Evolutionary conservation across 2,113 vertebrate genomes (phyloP), one percentile per base, ranked within the genome.

Genomic region (Caracal caracal): DNA sequence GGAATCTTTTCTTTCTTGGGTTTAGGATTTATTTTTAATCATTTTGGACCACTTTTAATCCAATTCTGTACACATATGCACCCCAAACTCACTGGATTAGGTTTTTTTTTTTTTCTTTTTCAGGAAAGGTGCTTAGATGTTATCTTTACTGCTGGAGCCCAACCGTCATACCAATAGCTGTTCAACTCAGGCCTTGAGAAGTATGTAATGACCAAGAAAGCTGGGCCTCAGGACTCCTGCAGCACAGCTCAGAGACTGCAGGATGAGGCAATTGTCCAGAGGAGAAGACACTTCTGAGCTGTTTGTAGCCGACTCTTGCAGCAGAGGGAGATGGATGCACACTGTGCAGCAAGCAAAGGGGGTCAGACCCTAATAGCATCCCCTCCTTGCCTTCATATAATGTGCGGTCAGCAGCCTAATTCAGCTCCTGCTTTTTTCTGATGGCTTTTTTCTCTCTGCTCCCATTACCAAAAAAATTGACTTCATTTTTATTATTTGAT

Each of bases 1-100:
- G 2, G 3, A 30, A 51, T 73, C 47, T 53, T 83, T 63, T 66
- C 17, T 12, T 89, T 80, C 40, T 63, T n/a, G 47, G 26, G 47
- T 61, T 61, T 71, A 83, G 26, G 30, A 56, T 87, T 88, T 90
- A 59, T 56, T 80, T 94, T 94, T 63, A 51, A 33, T 94, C 33
- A 79, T 88, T 83, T 79, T 90, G 7, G 86, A 78, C 12, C 51
- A 78, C 6, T 78, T 70, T 95, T 70, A 70, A 33, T 40, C 17
- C 2, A 71, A n/a, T 88, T 35, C 30, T 75, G 71, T 75, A 19
- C 4, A 47, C 24, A 28, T 33, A 68, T 26, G 43, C 24, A 28
- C 13, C 37, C 71, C 24, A 51, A 90, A 24, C 24, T 71, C 5
- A 30, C 28, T 12, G 10, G 35, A 4, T 76, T 95, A 76, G 9